Percentiles rank a stretch among this genome's conserved stretches.
phyloP scores from a whole-genome alignment of 2,888 invertebrate genomes.

The Agonopterix heracliana region DNA sequence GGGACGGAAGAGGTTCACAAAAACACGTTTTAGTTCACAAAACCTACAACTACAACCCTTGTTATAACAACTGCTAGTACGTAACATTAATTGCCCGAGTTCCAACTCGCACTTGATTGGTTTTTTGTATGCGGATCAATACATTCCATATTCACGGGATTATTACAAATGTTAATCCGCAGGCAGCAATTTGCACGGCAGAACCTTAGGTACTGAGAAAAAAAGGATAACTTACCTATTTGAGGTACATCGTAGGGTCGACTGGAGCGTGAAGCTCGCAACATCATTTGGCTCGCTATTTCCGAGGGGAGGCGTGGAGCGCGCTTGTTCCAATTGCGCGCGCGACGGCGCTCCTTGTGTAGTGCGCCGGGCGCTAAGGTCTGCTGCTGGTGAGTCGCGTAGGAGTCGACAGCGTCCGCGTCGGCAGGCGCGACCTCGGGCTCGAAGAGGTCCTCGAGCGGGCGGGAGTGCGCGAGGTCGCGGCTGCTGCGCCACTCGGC shows the following conservation, averaged over 20 bases:
- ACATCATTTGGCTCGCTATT: conserved; percentile 85
- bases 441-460: conserved; percentile 60
- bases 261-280: conserved; percentile 84
- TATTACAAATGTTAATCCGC: no score
- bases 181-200: no score
- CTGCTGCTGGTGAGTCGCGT: conserved; percentile 32
- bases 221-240: conserved; percentile 79
- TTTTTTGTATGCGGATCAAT: no score
- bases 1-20: no score
- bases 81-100: no score
- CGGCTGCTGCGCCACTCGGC: conserved; percentile 45
- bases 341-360: conserved; percentile 53
- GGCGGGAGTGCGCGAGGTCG: conserved; percentile 47
- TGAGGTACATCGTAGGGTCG: conserved; percentile 90
- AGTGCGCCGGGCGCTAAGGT: conserved; percentile 31
- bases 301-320: conserved; percentile 67
- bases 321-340: conserved; percentile 50
- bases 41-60: no score
- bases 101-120: no score
- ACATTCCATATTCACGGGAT: no score
- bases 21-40: no score
- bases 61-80: no score
- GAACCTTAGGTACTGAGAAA: no score
- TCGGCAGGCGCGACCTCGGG: conserved; percentile 34
- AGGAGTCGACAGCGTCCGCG: conserved; percentile 26